Evolutionary conservation across 1,140 invertebrate species (phyloP), one percentile per base, ranked within the genome.

Genomic region (Drosophila pachea): DNA sequence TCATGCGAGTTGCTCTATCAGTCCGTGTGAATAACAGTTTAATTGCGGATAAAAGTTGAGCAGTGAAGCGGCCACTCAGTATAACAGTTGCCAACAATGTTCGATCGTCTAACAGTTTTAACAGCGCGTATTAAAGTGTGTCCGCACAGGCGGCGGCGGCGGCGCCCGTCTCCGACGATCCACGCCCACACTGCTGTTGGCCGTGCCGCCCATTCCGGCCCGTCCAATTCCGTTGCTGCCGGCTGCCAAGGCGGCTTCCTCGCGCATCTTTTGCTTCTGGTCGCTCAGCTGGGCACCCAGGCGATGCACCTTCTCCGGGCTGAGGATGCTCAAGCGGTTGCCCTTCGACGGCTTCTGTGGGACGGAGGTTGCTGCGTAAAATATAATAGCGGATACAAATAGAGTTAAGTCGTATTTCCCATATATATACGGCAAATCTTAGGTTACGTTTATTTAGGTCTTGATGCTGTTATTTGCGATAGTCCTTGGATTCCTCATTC

Each of bases 271-370:
- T 49, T 76, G 77, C 42, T 89, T 89, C 36, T 89, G 87, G 50
- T 89, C 88, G 38, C 59, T 83, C 11, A 89, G 70, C 1, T 79
- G 87, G 2, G 88, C 88, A 47, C 83, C 77, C 16, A 89, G 53
- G 7, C 86, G 79, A 86, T 89, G 88, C 32, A 89, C 78, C 60
- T 83, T 89, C 65, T 89, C 88, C 2, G 88, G 88, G 68, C 88
- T 89, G 36, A 89, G 78, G 35, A 89, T 87, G 53, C 52, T 87
- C 6, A 88, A 68, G 32, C 77, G 78, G 7, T 74, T 81, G 14
- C 64, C 81, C 50, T 64, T 67, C 36, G 61, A 16, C n/a, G 63
- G 67, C 12, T 77, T 74, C 40, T 78, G 62, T 4, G 70, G 55
- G 6, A 31, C 38, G 9, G 64, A 50, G 32, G 47, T 47, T 14